Evolutionary conservation across 2,888 invertebrate genomes (phyloP).

Genomic region (Cephus sareptanus): DNA sequence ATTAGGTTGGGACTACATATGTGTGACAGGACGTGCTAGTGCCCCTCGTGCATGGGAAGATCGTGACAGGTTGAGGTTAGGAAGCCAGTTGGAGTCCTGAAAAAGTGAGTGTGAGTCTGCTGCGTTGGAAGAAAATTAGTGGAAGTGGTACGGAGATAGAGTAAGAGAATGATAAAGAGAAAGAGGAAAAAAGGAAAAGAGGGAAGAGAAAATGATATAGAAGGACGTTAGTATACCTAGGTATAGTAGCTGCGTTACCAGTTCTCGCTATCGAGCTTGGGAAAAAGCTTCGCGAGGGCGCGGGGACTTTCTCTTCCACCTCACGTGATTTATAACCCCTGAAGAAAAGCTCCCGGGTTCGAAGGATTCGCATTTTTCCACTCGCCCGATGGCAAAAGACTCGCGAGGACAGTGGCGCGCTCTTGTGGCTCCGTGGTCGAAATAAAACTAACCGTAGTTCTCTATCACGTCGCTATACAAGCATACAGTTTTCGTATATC

Average conservation of each 20-base stretch:
- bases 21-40: background rate
- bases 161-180: background rate
- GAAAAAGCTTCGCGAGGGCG: background rate
- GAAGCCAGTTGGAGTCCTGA: background rate
- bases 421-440: background rate
- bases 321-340: background rate
- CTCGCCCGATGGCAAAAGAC: background rate
- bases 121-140: background rate
- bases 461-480: background rate
- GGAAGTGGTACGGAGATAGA: background rate
- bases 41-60: background rate
- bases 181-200: background rate
- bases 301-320: background rate
- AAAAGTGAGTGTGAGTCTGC: background rate
- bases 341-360: background rate
- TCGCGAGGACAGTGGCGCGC: background rate
- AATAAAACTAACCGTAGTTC: background rate
- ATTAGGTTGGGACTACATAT: background rate
- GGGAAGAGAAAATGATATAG: background rate
- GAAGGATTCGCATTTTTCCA: background rate
- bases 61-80: background rate
- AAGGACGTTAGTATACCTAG: background rate
- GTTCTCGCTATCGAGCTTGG: background rate
- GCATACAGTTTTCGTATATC: background rate
- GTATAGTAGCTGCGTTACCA: background rate